These are phyloP conservation scores for Yasuhikotakia modesta DNA, from an alignment of 2,797 vertebrate genomes.

Conservation along the genomic window DNA sequence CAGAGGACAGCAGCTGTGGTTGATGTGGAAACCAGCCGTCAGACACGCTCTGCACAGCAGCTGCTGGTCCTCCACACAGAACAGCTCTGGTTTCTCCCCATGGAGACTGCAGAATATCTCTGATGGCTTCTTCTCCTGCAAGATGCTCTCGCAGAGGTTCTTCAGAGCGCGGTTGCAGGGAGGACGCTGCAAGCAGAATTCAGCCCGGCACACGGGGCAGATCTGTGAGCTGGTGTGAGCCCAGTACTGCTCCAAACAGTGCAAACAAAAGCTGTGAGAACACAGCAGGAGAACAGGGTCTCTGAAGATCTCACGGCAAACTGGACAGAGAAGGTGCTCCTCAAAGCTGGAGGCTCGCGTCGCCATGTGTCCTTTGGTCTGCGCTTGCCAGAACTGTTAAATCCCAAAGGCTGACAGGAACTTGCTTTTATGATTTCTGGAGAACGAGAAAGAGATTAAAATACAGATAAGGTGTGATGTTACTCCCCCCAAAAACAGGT, in stretches of 20 bases:
- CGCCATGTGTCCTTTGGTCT: constrained; percentile 33
- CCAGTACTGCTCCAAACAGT: constrained; percentile 73
- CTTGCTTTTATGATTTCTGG: not conserved
- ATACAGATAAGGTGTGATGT: constrained; percentile 21
- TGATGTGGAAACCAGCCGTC: constrained; percentile 2
- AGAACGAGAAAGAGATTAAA: not conserved
- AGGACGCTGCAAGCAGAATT: constrained; percentile 34
- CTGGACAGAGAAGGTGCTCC: constrained; percentile 74
- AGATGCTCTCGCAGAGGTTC: constrained; percentile 53
- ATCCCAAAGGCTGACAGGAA: not conserved
- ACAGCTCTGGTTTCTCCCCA: constrained; percentile 39
- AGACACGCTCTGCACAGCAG: constrained; percentile 48
- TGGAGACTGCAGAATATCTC: constrained; percentile 41
- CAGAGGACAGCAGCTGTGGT: constrained; percentile 40
- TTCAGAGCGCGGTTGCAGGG: constrained; percentile 43
- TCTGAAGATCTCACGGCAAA: constrained; percentile 77
- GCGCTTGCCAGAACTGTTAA: not conserved
- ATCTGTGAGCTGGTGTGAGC: constrained; percentile 41
- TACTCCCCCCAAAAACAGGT: constrained; percentile 10
- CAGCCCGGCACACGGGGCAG: constrained; percentile 52
- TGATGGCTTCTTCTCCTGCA: not conserved
- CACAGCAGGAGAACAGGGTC: constrained; percentile 76
- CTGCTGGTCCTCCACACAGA: constrained; percentile 49
- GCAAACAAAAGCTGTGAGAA: constrained; percentile 79
- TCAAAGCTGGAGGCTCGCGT: constrained; percentile 12